These are phyloP conservation scores for Lithophane ornitopus DNA, from an alignment of 2,888 invertebrate genomes.

Conservation along the genomic window DNA sequence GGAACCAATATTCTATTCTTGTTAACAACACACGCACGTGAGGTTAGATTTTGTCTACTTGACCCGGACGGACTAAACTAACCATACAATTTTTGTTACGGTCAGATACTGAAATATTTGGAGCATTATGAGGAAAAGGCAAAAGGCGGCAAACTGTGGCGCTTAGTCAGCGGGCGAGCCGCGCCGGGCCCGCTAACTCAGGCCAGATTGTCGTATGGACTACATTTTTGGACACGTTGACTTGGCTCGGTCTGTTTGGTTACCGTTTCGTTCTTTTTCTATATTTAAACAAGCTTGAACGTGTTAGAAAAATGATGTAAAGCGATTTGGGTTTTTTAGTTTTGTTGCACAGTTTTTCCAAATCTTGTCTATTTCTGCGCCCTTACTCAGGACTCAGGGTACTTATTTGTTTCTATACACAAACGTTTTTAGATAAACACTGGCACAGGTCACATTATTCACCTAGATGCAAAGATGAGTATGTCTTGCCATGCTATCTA, in stretches of 20 bases:
- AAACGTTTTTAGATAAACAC: background rate
- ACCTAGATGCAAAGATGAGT: too few relatives aligned
- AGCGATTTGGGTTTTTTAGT: constrained; percentile 7
- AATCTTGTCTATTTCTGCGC: background rate
- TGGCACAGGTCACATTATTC: background rate
- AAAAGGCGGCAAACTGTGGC: constrained; percentile 54
- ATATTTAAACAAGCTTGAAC: constrained; percentile 34
- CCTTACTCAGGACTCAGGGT: too few relatives aligned
- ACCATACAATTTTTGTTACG: constrained; percentile 40
- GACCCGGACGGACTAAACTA: constrained; percentile 40
- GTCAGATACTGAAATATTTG: constrained; percentile 60
- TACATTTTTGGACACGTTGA: constrained; percentile 62
- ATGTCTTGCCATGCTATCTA: background rate
- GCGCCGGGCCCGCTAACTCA: constrained; percentile 61
- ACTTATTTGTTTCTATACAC: background rate
- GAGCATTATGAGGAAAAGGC: constrained; percentile 54
- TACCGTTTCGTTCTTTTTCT: constrained; percentile 37
- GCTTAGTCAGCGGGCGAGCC: constrained; percentile 67
- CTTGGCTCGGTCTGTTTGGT: constrained; percentile 47
- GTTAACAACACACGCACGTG: constrained; percentile 13
- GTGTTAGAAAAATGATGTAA: constrained; percentile 10
- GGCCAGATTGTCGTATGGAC: constrained; percentile 64
- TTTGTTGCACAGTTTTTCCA: constrained; percentile 6
- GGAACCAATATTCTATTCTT: constrained; percentile 1
- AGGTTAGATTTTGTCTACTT: constrained; percentile 30